Evolutionary conservation across 2,888 invertebrate genomes (phyloP).

Genomic region (Catotricha subobsoleta): DNA sequence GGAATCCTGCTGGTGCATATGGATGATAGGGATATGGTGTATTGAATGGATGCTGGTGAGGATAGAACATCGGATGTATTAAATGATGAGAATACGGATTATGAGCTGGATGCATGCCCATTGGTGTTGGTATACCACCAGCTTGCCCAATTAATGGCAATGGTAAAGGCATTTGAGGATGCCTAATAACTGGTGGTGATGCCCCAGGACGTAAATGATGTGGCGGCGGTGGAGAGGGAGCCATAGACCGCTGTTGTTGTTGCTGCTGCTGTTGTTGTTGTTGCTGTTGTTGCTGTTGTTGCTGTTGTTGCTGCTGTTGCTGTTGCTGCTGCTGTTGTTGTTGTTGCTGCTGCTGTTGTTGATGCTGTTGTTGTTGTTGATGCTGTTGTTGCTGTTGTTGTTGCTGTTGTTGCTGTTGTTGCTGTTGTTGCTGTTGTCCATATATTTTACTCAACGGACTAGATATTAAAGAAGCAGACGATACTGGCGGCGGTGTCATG

Average conservation of each 20-base stretch:
- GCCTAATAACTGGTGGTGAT: conserved; percentile 35
- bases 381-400: too few species aligned
- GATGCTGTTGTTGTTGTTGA: conserved; percentile 31
- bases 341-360: conserved; percentile 34
- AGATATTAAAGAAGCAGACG: conserved; percentile 28
- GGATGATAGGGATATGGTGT: conserved; percentile 40
- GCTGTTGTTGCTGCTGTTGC: conserved; percentile 32
- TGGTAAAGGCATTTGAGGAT: conserved; percentile 31
- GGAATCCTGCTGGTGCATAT: conserved; percentile 24
- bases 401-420: too few species aligned
- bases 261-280: too few species aligned
- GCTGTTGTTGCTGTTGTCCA: conserved; percentile 28
- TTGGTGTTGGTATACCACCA: conserved; percentile 24
- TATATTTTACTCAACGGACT: conserved; percentile 31
- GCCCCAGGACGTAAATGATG: conserved; percentile 31
- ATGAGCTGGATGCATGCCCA: conserved; percentile 52
- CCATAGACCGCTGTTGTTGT: conserved; percentile 31
- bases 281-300: too few species aligned
- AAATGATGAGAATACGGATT: conserved; percentile 51
- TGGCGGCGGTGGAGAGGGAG: conserved; percentile 26
- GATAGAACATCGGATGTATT: conserved; percentile 52
- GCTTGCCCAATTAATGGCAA: conserved; percentile 28
- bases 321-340: too few species aligned
- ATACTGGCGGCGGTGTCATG: conserved; percentile 31
- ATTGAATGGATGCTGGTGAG: conserved; percentile 42